These are phyloP conservation scores for Callocephalon fimbriatum DNA, from an alignment of 2,113 vertebrate genomes.

Conservation along the genomic window DNA sequence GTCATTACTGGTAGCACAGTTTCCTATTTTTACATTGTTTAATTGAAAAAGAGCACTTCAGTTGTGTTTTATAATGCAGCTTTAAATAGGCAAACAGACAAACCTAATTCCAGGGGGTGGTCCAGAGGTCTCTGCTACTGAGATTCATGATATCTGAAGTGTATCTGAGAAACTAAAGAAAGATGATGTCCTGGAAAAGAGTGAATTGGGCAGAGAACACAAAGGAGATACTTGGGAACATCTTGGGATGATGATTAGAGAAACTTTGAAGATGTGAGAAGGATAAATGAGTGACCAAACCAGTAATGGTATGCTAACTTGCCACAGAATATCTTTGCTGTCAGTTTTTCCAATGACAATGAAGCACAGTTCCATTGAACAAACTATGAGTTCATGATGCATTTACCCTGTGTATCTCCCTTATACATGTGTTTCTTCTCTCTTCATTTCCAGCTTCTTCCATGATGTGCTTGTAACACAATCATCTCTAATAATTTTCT, in stretches of 20 bases:
- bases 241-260: not conserved
- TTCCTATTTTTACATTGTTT: not conserved
- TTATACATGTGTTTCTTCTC: not conserved
- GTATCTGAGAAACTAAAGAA: not conserved
- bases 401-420: not conserved
- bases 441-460: not conserved
- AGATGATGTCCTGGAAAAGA: not conserved
- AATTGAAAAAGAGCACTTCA: not conserved
- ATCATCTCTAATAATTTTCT: not conserved
- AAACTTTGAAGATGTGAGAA: not conserved
- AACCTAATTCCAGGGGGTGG: not conserved
- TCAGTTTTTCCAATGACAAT: not conserved
- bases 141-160: not conserved
- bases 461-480: not conserved
- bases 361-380: not conserved
- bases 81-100: conserved; percentile 23
- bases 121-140: not conserved
- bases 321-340: not conserved
- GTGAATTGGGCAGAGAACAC: not conserved
- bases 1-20: conserved; percentile 20
- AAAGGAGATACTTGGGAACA: not conserved
- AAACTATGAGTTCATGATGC: not conserved
- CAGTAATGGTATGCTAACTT: not conserved
- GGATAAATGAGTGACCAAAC: not conserved
- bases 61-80: not conserved